A percentile compares a stretch with the other conserved stretches of the same genome.
Conservation (phyloP, 2,113 vertebrate species). For the Brachirus orientalis region DNA sequence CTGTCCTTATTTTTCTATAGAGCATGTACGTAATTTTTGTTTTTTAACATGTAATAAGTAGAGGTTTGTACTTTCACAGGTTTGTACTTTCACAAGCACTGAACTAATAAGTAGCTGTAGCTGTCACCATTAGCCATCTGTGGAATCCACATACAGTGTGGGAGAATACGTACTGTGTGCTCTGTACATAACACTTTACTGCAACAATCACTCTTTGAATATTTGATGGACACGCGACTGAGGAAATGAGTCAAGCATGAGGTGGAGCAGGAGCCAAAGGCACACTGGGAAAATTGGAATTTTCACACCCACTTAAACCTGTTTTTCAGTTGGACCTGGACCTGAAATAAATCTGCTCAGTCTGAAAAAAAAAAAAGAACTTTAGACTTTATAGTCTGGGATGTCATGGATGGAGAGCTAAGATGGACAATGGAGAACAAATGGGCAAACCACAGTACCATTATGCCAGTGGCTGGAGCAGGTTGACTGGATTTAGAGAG, state of each 20-base stretch:
- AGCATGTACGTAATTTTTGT: conserved; percentile 2
- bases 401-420: conserved; percentile 64
- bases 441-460: conserved; percentile 56
- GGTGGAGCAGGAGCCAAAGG: conserved; percentile 51
- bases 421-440: conserved; percentile 61
- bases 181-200: conserved; percentile 35
- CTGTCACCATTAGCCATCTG: conserved; percentile 57
- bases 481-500: conserved; percentile 68
- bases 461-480: conserved; percentile 68
- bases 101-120: conserved; percentile 45
- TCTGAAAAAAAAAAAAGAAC: conserved; percentile 64
- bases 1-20: conserved; percentile 24
- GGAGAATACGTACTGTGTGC: conserved; percentile 32
- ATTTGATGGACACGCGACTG: conserved; percentile 51
- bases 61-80: too few species aligned
- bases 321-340: conserved; percentile 54
- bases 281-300: conserved; percentile 55
- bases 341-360: conserved; percentile 75
- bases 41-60: conserved; percentile 22
- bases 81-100: conserved; percentile 37
- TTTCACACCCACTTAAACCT: conserved; percentile 62
- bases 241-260: conserved; percentile 56
- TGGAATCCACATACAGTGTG: conserved; percentile 34
- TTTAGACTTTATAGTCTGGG: conserved; percentile 70
- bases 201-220: conserved; percentile 52